Base-by-base conservation (phyloP, 1,140 invertebrate genomes). In the Tetragonula clypearis region DNA sequence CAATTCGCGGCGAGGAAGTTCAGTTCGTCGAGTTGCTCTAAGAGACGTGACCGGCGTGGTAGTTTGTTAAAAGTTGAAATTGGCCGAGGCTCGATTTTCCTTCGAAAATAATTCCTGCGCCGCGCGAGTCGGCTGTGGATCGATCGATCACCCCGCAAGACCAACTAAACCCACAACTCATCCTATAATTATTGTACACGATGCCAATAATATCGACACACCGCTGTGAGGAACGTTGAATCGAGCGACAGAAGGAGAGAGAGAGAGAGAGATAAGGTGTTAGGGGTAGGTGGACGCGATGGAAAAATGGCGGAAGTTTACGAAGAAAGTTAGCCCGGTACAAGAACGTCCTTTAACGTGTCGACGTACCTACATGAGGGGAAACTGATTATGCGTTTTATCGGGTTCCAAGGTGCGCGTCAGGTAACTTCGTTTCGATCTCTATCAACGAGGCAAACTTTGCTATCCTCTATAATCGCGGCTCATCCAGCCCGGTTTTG, bases 1-100 rank as follows among this genome's bases (percentile, higher is more conserved):
- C 21, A 23, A 65, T 58, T 66, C 77, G 49, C 30, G 15, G 23
- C 58, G 2, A 26, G 17, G 74, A 68, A 85, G 65, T 82, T 73
- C 49, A 41, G 26, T 30, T 79, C 74, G 69, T 41, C 19, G 62
- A 68, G 26, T 60, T 56, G 65, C 53, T 86, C 55, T 77, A 82
- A 62, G 79, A 78, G 82, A 84, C 79, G 86, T 66, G 77, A 79
- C 68, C 79, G 62, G 68, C 4, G 26, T 21, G 62, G 58, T 87
- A 89, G 87, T 89, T 89, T 88, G 83, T 89, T 89, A 88, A 88
- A 88, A 87, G 84, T 89, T 87, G 85, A 89, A 88, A 88, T 89
- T 89, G 87, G 83, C 58, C 75, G 83, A 85, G 79, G 78, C 87
- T 88, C 82, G 87, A 88, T 88, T 80, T 81, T 82, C 66, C 87